Base-by-base conservation (phyloP, 2,113 vertebrate genomes). In the Tupaia chinensis region DNA sequence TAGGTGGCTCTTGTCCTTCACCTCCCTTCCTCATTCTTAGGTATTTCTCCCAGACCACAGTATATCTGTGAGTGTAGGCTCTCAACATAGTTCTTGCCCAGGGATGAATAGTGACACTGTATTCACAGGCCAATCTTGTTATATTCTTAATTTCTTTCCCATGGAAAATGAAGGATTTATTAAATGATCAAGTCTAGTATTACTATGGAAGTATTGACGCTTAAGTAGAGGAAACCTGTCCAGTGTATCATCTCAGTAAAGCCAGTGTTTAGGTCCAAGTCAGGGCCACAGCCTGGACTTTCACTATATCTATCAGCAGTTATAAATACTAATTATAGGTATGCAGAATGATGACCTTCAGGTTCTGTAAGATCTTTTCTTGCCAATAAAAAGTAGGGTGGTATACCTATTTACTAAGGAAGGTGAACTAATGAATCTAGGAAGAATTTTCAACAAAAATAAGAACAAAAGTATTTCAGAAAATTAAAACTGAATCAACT, bases 381-480 rank as follows among this genome's bases (percentile, higher is more conserved):
- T 29, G 76, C 54, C 27, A 89, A 60, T 25, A 80, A 76, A 95
- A 83, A 76, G 22, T n/a, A 53, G 16, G n/a, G 34, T 3, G 34
- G 58, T n/a, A 23, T 88, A 54, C 27, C 25, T 89, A 14, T 80
- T 95, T 90, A 56, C 79, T 68, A 72, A 93, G 68, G 20, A 76
- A 54, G 91, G 74, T 56, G 22, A 13, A 69, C 76, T 82, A 79
- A 94, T 32, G 61, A 53, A 79, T 87, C 87, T 73, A 89, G 92
- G 53, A 92, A 86, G 58, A 56, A 93, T 85, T 94, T 95, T 95
- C 56, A 95, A 74, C 70, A 85, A 68, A 91, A 87, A 58, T 72
- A 25, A 85, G 29, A 32, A 87, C 20, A 85, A 70, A 96, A 54
- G n/a, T 61, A 44, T 89, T 93, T 95, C 84, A 94, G 34, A 89